Percentiles rank a stretch among this genome's conserved stretches.
Evolutionary conservation across 2,113 vertebrate genomes (phyloP).

Genomic region (Ammodytes marinus): DNA sequence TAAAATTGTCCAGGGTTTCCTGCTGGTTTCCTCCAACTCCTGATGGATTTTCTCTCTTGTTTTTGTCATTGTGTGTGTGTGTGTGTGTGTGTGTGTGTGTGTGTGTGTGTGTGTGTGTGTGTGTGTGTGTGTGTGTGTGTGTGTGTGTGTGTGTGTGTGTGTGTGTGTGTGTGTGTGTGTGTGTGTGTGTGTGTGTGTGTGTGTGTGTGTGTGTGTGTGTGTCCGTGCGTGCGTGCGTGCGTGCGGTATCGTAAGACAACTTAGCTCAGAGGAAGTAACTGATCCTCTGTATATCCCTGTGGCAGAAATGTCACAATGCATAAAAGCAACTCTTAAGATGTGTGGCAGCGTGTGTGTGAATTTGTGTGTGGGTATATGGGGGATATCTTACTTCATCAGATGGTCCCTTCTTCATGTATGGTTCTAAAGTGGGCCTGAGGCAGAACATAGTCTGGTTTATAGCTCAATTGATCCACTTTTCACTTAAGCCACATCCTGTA

Average conservation of each 20-base stretch:
- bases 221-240: neutral
- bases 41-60: conserved; percentile 33
- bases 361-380: neutral
- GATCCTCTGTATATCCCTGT: too few relatives aligned
- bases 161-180: neutral
- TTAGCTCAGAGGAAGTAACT: too few relatives aligned
- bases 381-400: conserved; percentile 50
- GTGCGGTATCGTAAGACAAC: neutral
- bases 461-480: conserved; percentile 71
- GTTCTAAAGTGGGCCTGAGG: conserved; percentile 64
- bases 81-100: conserved; percentile 8
- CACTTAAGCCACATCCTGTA: conserved; percentile 54
- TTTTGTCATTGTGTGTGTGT: neutral
- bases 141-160: neutral
- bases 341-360: conserved; percentile 1
- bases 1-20: neutral
- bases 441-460: conserved; percentile 68
- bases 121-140: neutral
- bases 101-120: conserved; percentile 5
- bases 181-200: conserved; percentile 5
- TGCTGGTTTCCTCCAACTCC: conserved; percentile 8
- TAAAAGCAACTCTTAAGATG: neutral
- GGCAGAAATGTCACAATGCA: too few relatives aligned
- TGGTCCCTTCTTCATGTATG: conserved; percentile 53
- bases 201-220: neutral